Base-by-base conservation (phyloP, 1,140 invertebrate species). In the Pachypeltis micranthus region DNA sequence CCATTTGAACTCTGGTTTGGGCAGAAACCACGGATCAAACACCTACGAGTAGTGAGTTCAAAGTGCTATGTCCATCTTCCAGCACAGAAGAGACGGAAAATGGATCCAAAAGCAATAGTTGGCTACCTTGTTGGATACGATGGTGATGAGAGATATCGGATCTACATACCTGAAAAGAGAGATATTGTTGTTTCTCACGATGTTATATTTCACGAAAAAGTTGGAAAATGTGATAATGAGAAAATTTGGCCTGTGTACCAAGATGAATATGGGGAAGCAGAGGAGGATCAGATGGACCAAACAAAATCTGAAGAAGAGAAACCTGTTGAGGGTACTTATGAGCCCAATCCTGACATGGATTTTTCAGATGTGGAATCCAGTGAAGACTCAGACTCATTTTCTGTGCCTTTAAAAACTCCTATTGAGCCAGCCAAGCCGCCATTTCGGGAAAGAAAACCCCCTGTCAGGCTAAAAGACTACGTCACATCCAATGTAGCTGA, bases 1-100 rank as follows among this genome's bases (percentile, higher is more conserved):
- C 72, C 72, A 31, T 70, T 68, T 65, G 71, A 74, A 64, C 16
- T 72, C 2, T 71, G 72, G 68, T 66, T 66, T 61, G 62, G 65
- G 2, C 67, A 66, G 66, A 65, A 63, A 26, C 68, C 19, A 63
- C 58, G 44, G 7, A 28, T 65, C 1, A 62, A 56, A 14, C 44
- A 58, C 25, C 21, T 65, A 25, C 51, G 55, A 16, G 44, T 25
- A 1, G 31, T 65, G 25, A 55, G 64, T 1, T 62, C 24, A n/a
- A 16, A 21, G 14, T 63, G 61, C 21, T 59, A 63, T 44, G 57
- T 59, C 1, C 55, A 44, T n/a, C 19, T 44, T 34, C 56, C 56
- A 1, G 51, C 63, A 21, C 51, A 59, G 26, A 63, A 24, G 21
- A 19, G 63, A 4, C 1, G 23, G 16, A 65, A 65, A 55, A 55